Conservation (phyloP, 2,888 invertebrate genomes). For the Patella depressa region DNA sequence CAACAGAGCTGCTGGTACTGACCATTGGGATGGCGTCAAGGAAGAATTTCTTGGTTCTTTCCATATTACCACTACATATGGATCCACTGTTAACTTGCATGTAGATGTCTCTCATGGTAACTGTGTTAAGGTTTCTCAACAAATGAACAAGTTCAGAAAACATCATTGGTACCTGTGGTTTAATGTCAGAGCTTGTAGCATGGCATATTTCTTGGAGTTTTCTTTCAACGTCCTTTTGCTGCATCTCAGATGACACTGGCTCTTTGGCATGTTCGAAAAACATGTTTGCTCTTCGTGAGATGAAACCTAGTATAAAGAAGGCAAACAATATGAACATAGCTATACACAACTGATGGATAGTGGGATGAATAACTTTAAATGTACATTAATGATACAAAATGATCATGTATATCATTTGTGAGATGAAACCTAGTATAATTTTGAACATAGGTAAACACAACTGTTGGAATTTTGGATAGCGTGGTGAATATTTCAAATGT, state of each 20-base stretch:
- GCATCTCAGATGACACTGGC: constrained; percentile 11
- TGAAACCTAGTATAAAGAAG: constrained; percentile 66
- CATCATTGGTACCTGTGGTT: constrained; percentile 70
- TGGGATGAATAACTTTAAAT: too few species aligned
- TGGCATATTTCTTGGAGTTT: constrained; percentile 58
- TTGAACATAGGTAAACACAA: too few species aligned
- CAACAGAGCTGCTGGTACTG: constrained; percentile 85
- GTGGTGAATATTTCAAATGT: too few species aligned
- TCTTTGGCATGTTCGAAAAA: constrained; percentile 30
- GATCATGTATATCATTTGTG: constrained; percentile 53
- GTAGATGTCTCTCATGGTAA: constrained; percentile 61
- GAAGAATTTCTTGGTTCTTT: constrained; percentile 72
- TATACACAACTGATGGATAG: too few species aligned
- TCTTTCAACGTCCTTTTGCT: constrained; percentile 32
- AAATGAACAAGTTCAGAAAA: constrained; percentile 72
- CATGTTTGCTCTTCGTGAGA: constrained; percentile 72
- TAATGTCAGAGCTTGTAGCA: constrained; percentile 65
- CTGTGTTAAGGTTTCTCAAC: constrained; percentile 68
- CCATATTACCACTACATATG: constrained; percentile 47
- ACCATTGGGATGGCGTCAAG: constrained; percentile 89
- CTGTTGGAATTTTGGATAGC: too few species aligned
- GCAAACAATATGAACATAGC: too few species aligned
- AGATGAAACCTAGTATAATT: constrained; percentile 73
- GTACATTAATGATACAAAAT: too few species aligned
- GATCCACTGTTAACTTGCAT: constrained; percentile 38